A percentile compares a stretch with the other conserved stretches of the same genome.
Evolutionary conservation across 2,888 invertebrate genomes (phyloP).

Genomic region (Neocrepidodera transversa): DNA sequence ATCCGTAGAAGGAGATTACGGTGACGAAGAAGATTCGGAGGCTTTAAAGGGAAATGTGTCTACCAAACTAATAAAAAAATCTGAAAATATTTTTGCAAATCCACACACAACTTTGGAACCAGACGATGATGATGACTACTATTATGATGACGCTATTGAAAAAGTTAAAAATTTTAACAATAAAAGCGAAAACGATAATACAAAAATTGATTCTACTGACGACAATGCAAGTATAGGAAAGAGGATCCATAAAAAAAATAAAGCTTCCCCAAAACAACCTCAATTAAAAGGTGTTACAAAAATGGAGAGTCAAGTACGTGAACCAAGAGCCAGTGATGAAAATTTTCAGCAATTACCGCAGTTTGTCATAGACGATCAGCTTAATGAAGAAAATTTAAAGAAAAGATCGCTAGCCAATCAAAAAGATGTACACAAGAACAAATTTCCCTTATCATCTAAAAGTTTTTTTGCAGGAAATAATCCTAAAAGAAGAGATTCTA

Average conservation of each 20-base stretch:
- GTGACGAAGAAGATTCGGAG: conserved; percentile 44
- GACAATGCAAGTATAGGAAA: conserved; percentile 13
- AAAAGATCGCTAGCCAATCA: conserved; percentile 31
- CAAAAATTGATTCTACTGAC: conserved; percentile 9
- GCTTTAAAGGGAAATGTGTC: conserved; percentile 26
- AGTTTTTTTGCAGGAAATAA: conserved; percentile 32
- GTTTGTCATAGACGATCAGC: conserved; percentile 39
- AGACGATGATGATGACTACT: conserved; percentile 29
- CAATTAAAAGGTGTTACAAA: background rate
- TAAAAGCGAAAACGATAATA: conserved; percentile 12
- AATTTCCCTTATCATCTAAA: conserved; percentile 36
- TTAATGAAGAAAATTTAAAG: conserved; percentile 37
- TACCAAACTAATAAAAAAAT: conserved; percentile 39
- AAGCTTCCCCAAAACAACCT: conserved; percentile 5
- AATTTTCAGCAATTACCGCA: conserved; percentile 41
- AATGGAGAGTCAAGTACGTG: conserved; percentile 10
- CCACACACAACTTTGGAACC: conserved; percentile 28
- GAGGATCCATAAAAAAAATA: conserved; percentile 24
- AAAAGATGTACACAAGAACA: conserved; percentile 27
- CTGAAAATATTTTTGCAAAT: conserved; percentile 41
- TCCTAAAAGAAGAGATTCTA: conserved; percentile 6
- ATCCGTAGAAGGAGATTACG: conserved; percentile 44
- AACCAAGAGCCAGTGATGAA: conserved; percentile 14
- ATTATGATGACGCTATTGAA: conserved; percentile 31
- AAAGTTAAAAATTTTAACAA: conserved; percentile 17